These are phyloP conservation scores for Sesia bembeciformis DNA, from an alignment of 2,888 invertebrate genomes.

Conservation along the genomic window DNA sequence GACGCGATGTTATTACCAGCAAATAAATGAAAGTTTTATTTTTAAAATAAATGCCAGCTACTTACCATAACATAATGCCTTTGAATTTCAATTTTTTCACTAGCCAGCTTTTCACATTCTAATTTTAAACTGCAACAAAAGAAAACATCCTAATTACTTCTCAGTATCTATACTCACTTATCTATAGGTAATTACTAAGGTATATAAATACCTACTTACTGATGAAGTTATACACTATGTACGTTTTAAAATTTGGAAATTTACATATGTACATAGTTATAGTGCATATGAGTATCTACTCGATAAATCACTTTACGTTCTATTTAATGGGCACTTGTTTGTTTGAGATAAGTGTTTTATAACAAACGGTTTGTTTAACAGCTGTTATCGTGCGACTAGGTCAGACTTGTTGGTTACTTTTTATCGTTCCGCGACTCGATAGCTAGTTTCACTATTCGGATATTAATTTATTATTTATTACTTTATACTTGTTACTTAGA, in stretches of 20 bases:
- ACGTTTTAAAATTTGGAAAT: too few species aligned
- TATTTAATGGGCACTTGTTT: too few species aligned
- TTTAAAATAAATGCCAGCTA: slow-evolving; percentile 8
- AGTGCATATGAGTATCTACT: too few species aligned
- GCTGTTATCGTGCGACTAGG: slow-evolving; percentile 38
- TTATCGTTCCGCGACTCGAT: slow-evolving; percentile 26
- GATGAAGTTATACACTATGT: too few species aligned
- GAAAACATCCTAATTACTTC: background rate
- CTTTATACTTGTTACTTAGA: too few species aligned
- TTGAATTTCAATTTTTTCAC: slow-evolving; percentile 92
- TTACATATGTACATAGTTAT: too few species aligned
- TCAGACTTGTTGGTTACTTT: slow-evolving; percentile 37
- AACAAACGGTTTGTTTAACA: slow-evolving; percentile 38
- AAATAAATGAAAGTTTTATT: background rate
- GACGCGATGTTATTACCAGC: background rate
- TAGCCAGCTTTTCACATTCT: slow-evolving; percentile 91
- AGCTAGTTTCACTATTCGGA: too few species aligned
- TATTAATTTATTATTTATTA: too few species aligned
- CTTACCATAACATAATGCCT: slow-evolving; percentile 93
- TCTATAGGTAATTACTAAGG: too few species aligned
- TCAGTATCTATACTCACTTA: too few species aligned
- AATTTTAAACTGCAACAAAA: slow-evolving; percentile 83
- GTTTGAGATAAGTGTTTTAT: background rate
- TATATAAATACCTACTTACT: too few species aligned
- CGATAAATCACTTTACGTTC: too few species aligned